Conservation (phyloP, 1,140 invertebrate genomes). For the Goniozus legneri region DNA sequence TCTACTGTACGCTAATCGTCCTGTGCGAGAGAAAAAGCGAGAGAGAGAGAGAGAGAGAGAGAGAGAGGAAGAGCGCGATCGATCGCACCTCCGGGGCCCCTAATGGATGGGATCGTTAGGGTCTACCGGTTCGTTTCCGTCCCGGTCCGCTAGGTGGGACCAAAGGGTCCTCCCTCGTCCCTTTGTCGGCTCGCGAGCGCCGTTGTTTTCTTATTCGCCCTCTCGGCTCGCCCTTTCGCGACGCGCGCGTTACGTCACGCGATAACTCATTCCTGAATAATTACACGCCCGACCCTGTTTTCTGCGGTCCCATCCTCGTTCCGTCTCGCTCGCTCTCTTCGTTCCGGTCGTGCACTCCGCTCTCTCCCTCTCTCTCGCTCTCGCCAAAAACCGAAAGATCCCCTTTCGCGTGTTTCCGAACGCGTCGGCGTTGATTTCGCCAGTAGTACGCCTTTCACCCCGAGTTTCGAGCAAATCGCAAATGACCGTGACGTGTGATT, state of each 20-base stretch:
- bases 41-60: conserved; percentile 1
- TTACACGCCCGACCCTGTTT: conserved; percentile 23
- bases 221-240: conserved; percentile 2
- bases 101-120: conserved; percentile 34
- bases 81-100: conserved; percentile 21
- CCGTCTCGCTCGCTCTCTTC: conserved; percentile 7
- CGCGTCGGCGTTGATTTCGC: too few species aligned
- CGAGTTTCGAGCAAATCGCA: too few species aligned
- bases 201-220: neutral
- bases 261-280: conserved; percentile 41
- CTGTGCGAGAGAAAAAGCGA: too few species aligned
- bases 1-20: too few species aligned
- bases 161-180: neutral
- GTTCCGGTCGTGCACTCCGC: conserved; percentile 11
- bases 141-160: neutral
- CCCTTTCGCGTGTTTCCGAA: too few species aligned
- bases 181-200: conserved; percentile 1
- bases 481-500: too few species aligned
- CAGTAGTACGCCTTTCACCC: too few species aligned
- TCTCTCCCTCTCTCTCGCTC: too few species aligned
- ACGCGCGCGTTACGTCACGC: conserved; percentile 9
- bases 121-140: conserved; percentile 19
- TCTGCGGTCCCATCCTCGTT: conserved; percentile 9
- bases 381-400: too few species aligned
- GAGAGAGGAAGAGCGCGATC: conserved; percentile 13